Evolutionary conservation across 1,140 invertebrate species (phyloP), one percentile per base, ranked within the genome.

Genomic region (Nebria ingens): DNA sequence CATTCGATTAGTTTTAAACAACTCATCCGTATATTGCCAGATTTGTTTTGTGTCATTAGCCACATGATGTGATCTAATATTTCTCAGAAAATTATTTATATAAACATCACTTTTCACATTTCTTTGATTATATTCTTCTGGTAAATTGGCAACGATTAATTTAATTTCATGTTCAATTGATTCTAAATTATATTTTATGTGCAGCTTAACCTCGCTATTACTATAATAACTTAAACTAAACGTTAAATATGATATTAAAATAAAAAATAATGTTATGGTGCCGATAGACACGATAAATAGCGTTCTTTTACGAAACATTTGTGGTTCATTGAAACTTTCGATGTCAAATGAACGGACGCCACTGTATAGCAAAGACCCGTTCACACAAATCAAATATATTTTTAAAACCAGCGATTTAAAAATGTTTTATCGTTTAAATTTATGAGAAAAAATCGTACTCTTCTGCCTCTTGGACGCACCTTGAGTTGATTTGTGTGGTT

Each of bases 11-110:
- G 56, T 52, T 6, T 54, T 58, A 42, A 64, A 50, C 62, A 66
- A 68, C n/a, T 58, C 60, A 52, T 63, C 60, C 11, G 60, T 58
- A 58, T 60, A 52, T 29, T 60, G 42, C 65, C 65, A 67, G n/a
- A 67, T 19, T 49, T 61, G 15, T n/a, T 54, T 57, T 2, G 58
- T 21, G 51, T 57, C 56, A 40, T 42, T 34, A 9, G 19, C 22
- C n/a, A 12, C 17, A 21, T 29, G 3, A 6, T 22, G 19, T n/a
- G 51, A 54, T 38, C 55, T 59, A 1, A 61, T 42, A 51, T 64
- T 60, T 23, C 56, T 51, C 21, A 62, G 55, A 53, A 64, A 62
- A 22, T 19, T 59, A 25, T 63, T 22, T n/a, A 49, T 54, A 19
- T 51, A 29, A 23, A 51, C 52, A 9, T 61, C 56, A 4, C 12